Base-by-base conservation (phyloP, 2,888 invertebrate genomes). In the Dasypogon diadema region DNA sequence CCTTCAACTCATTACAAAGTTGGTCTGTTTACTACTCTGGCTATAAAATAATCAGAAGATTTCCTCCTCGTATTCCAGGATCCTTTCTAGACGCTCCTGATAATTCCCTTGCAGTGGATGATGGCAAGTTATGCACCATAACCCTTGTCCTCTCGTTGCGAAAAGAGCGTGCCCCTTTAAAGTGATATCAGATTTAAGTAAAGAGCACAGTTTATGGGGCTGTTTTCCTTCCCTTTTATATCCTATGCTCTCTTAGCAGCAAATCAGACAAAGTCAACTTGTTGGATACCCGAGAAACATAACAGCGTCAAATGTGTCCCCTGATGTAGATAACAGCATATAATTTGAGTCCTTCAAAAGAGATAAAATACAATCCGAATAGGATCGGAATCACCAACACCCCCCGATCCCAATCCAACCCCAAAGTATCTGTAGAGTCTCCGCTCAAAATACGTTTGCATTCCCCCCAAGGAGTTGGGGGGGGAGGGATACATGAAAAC, bases 271-370 rank as follows among this genome's bases (percentile, higher is more conserved):
- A 54, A 70, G 30, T 51, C 70, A 70, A 70, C 70, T 70, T 70
- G 70, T 70, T 51, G 65, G 65, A 68, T 68, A 48, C 18, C 26
- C 48, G 34, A 46, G 54, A 24, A 51, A 70, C 70, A 54, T 70
- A 70, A 68, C 65, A 68, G 48, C 48, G 26, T 68, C 65, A 48
- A 48, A 70, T 54, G 70, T 70, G 70, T 70, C 70, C 70, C 70
- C 21, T 70, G 54, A 70, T 70, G 70, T 70, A 70, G 54, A 70
- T 70, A 70, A 70, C 70, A 70, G 34, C 54, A 54, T 37, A 70
- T 70, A 54, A 70, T 70, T 70, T 70, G 70, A 70, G 54, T 70
- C 54, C 70, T 70, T 70, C 70, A 70, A 54, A 54, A 51, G 54
- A 51, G 70, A 70, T 70, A 70, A 70, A 70, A 30, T 54, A 70